Base-by-base conservation (phyloP, 1,140 invertebrate genomes). In the Hycleus cichorii region DNA sequence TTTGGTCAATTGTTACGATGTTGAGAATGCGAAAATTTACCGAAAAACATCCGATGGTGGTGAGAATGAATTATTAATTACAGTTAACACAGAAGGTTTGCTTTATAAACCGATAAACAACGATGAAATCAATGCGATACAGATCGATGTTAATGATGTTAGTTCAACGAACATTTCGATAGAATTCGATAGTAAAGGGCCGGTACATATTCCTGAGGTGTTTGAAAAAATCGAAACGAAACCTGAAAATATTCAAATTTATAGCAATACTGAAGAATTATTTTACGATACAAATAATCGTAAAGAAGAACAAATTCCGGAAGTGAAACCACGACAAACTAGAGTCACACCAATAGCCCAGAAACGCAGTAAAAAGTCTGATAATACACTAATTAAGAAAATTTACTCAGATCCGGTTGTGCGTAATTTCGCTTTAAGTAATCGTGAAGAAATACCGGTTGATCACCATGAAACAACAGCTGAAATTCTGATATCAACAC, bases 1-100 rank as follows among this genome's bases (percentile, higher is more conserved):
- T 51, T 64, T 62, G 38, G 63, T 67, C 24, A 67, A 69, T 40
- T 59, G 49, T 48, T 71, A 71, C 47, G 64, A 71, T 59, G 59
- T 64, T 18, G 58, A 59, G 58, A 65, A 65, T 53, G 54, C 49
- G 51, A 57, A 54, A 18, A 54, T 60, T 24, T 51, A 49, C 49
- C n/a, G 24, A 42, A 44, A 49, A 38, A 8, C 44, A 27, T 47
- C 42, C 1, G 25, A 26, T 10, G 2, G 32, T 32, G 44, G 39
- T 4, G 43, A 45, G 5, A 52, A 62, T 27, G 55, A 51, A 53
- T 51, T 64, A 10, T 44, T 47, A 50, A 64, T 59, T 45, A 54
- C 59, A 0, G 57, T 59, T 9, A 57, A 63, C 11, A 39, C 52
- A 1, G 45, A 49, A 8, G 49, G 49, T n/a, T 44, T 54, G 5